A percentile compares a stretch with the other conserved stretches of the same genome.
Evolutionary conservation across 2,797 vertebrate genomes (phyloP).

Genomic region (Gobionotothen gibberifrons): DNA sequence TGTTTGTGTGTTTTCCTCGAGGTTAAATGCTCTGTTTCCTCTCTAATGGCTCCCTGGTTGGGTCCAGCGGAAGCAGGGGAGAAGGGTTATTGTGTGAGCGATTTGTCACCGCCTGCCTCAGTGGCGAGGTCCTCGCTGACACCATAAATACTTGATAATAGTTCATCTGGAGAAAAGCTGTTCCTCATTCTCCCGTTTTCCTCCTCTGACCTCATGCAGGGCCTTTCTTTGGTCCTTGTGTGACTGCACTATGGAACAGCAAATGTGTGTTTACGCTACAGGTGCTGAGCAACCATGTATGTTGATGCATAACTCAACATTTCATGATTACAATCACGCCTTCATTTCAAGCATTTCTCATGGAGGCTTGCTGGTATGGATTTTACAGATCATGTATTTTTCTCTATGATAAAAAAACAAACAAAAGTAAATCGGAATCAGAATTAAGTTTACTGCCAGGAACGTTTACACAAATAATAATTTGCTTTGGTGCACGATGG

Average conservation of each 20-base stretch:
- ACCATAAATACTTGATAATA: conserved; percentile 73
- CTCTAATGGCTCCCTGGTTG: conserved; percentile 66
- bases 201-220: conserved; percentile 37
- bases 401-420: not conserved
- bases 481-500: no score
- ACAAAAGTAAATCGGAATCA: no score
- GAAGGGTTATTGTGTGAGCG: conserved; percentile 52
- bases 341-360: not conserved
- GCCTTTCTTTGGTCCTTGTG: conserved; percentile 20
- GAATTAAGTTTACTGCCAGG: no score
- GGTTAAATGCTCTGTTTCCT: conserved; percentile 63
- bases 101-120: conserved; percentile 72
- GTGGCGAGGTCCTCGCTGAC: conserved; percentile 57
- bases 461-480: no score
- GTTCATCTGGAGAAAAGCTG: conserved; percentile 77
- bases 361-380: not conserved
- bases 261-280: conserved; percentile 24
- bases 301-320: not conserved
- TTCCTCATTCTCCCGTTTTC: conserved; percentile 31
- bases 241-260: not conserved
- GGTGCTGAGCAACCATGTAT: conserved; percentile 10
- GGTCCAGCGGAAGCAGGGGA: conserved; percentile 40
- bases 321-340: no score
- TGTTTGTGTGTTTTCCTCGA: conserved; percentile 60
- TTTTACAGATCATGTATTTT: not conserved